phyloP scores from a whole-genome alignment of 2,113 vertebrate species.

The Felis catus region F.catus_Fca126_mat1.0 CM031425.1:49190501-49191000 shows the following conservation, averaged over 20 bases:
- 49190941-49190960: neutral
- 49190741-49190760: neutral
- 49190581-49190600: constrained; percentile 42
- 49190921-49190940: neutral
- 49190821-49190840: neutral
- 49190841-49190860: neutral
- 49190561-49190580: constrained; percentile 63
- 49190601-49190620: constrained; percentile 57
- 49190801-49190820: constrained; percentile 19
- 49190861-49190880: neutral
- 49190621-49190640: constrained; percentile 39
- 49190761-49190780: neutral
- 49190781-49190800: neutral
- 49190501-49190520: constrained; percentile 58
- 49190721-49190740: neutral
- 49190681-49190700: neutral
- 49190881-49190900: neutral
- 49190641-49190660: neutral
- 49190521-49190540: neutral
- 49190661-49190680: neutral
- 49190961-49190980: neutral
- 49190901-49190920: neutral
- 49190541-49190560: constrained; percentile 48
- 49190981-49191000: neutral
- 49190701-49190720: neutral